phyloP scores from a whole-genome alignment of 1,140 invertebrate genomes.

The Paraescarpia echinospica region DNA sequence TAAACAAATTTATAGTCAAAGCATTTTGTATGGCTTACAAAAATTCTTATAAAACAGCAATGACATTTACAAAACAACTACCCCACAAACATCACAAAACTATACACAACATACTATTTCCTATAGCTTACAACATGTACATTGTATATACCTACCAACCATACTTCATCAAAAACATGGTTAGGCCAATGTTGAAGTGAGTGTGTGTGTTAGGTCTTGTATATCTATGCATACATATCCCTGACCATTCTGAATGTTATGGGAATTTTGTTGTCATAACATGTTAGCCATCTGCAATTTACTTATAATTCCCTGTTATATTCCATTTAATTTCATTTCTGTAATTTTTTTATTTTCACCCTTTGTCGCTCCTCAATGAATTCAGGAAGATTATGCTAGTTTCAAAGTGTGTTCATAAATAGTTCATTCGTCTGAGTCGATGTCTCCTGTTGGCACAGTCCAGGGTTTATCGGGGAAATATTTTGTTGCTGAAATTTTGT shows the following conservation, averaged over 20 bases:
- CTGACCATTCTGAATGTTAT: not conserved
- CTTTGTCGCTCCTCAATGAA: not conserved
- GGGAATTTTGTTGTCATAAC: not conserved
- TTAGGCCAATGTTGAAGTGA: too few relatives aligned
- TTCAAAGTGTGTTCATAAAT: not conserved
- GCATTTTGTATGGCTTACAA: not conserved
- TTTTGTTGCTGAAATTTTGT: slow-evolving; percentile 23
- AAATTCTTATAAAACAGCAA: not conserved
- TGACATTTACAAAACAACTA: not conserved
- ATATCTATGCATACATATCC: too few relatives aligned
- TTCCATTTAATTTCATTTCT: not conserved
- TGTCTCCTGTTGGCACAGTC: not conserved
- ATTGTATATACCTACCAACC: too few relatives aligned
- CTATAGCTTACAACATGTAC: too few relatives aligned
- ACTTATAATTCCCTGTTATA: not conserved
- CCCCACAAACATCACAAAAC: not conserved
- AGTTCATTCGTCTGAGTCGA: not conserved
- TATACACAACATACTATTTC: not conserved
- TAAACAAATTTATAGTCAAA: not conserved
- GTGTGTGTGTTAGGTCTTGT: too few relatives aligned
- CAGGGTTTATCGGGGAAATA: not conserved
- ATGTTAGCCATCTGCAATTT: too few relatives aligned
- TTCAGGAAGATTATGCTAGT: not conserved
- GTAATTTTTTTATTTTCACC: too few relatives aligned
- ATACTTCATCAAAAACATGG: too few relatives aligned